Evolutionary conservation across 2,888 invertebrate species (phyloP), one percentile per base, ranked within the genome.

Genomic region (Oscheius sp.): DNA sequence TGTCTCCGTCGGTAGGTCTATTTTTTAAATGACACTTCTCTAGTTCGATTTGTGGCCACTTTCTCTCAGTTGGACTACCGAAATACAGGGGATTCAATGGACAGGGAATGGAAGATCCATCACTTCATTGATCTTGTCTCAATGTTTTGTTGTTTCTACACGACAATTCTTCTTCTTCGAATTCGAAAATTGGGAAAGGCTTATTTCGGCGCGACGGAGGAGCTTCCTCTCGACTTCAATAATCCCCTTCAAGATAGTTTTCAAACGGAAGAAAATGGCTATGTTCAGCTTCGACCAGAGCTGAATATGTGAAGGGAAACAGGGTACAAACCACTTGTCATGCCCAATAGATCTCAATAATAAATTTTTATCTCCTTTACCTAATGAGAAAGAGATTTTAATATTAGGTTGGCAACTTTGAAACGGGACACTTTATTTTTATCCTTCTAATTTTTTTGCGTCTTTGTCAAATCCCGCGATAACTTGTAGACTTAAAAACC

Each of bases 21-120:
- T 30, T n/a, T 5, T 47, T 22, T 32, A 20, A 22, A 49, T 38
- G 12, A 24, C 36, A 28, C 26, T 20, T 26, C 36, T 59, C 36
- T 24, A 67, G 67, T 36, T n/a, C 47, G 67, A 41, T 67, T 67
- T 32, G 49, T 59, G 24, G 26, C 47, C 2, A 49, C 32, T 14
- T 38, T 67, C n/a, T 59, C 47, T 17, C 57, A 57, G 20, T 24
- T 67, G 33, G 67, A 67, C 49, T 67, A 66, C 45, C 26, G 66
- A 24, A 49, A 51, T 12, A 66, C 66, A 2, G 66, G 66, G 1
- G 66, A 66, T n/a, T 22, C 28, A 9, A 30, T 66, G 56, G 47
- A 45, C 12, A 8, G 32, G 20, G 56, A 54, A 41, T 66, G 66
- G 66, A 32, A 41, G 20, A 32, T 66, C 12, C 66, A 66, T 28